Base-by-base conservation (phyloP, 2,888 invertebrate species). In the Acrocera orbiculus region DNA sequence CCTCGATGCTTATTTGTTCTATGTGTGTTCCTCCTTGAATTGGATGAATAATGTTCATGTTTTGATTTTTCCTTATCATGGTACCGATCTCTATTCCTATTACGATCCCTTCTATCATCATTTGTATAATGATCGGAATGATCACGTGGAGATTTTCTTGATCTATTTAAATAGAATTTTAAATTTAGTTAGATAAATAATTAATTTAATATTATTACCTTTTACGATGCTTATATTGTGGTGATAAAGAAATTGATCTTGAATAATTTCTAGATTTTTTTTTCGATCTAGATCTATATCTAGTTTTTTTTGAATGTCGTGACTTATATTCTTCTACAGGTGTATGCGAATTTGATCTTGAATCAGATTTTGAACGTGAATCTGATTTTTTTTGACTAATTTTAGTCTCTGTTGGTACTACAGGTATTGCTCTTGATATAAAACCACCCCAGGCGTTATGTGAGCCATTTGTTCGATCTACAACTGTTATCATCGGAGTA, bases 371-470 rank as follows among this genome's bases (percentile, higher is more conserved):
- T 3, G 48, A 47, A 15, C 34, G 39, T 15, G 45, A 40, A 23
- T 44, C 32, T 13, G 58, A 55, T 16, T 54, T 44, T 19, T 29
- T 34, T 25, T 27, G 31, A 5, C 50, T 53, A 10, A 50, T 49
- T 34, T 54, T 58, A 11, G 45, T 43, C 4, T 55, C 49, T 16
- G 56, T 37, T 14, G 14, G 26, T 17, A 54, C 51, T 22, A 53
- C 38, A 3, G 58, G 59, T 13, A 56, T 40, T 4, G 54, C 49
- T 27, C 66, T 66, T 52, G 70, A 71, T 40, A 73, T 73, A 42
- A 73, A 73, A 16, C 73, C 73, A 17, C 73, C 72, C 70, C 72
- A 72, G 2, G 73, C 72, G 45, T 73, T 73, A 43, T 74, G 72
- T 2, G 68, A 67, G 2, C 67, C 66, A 35, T 66, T 63, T 10